These are phyloP conservation scores for Trichopoda pennipes DNA, from an alignment of 2,888 invertebrate genomes.

Conservation along the genomic window DNA sequence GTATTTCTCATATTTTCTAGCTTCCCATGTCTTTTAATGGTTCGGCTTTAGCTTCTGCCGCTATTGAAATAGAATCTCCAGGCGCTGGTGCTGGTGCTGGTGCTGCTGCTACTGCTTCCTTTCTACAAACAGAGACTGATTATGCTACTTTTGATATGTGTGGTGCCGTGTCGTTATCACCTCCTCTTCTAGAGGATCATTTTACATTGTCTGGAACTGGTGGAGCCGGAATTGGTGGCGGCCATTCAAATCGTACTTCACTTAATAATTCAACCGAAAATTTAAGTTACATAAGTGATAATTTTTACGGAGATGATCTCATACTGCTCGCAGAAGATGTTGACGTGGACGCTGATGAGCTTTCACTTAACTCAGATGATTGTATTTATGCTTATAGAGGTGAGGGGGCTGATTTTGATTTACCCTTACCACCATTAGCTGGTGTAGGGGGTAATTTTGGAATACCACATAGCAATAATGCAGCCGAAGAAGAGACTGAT, in stretches of 20 bases:
- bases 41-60: conserved; percentile 35
- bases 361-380: conserved; percentile 80
- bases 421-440: conserved; percentile 72
- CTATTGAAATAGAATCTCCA: conserved; percentile 65
- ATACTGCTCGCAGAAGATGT: conserved; percentile 74
- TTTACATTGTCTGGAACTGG: conserved; percentile 68
- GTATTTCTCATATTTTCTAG: conserved; percentile 12
- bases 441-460: conserved; percentile 69
- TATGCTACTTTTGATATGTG: conserved; percentile 61
- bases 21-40: conserved; percentile 55
- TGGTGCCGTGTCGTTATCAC: conserved; percentile 67
- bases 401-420: conserved; percentile 77
- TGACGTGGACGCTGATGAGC: conserved; percentile 77
- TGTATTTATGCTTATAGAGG: conserved; percentile 81
- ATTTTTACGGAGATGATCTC: conserved; percentile 78
- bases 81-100: conserved; percentile 21
- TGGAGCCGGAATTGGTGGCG: conserved; percentile 39
- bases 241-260: conserved; percentile 73
- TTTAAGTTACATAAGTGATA: conserved; percentile 79
- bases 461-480: conserved; percentile 55
- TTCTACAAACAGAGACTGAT: conserved; percentile 57
- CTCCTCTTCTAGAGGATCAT: conserved; percentile 59
- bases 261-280: conserved; percentile 80
- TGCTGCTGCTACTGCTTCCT: conserved; percentile 39
- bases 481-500: conserved; percentile 80